Evolutionary conservation across 2,113 vertebrate species (phyloP).

Genomic region (Heloderma charlesbogerti): DNA sequence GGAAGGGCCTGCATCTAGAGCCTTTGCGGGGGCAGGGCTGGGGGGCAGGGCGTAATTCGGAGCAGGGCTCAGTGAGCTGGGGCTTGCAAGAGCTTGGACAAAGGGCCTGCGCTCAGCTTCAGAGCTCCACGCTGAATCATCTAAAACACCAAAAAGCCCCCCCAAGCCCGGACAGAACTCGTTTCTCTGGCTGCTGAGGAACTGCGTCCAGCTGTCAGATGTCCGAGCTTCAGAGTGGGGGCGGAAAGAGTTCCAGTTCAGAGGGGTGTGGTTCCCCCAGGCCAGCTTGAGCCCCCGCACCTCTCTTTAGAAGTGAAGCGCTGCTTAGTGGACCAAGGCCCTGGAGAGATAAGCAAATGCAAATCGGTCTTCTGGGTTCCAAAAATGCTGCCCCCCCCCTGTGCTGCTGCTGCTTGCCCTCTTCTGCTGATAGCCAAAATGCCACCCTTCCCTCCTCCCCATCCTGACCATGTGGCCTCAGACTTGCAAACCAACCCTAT

Average conservation of each 20-base stretch:
- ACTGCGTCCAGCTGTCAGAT: no score
- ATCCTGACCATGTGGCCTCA: neutral
- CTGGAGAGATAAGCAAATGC: neutral
- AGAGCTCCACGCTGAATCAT: neutral
- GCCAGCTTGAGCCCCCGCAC: no score
- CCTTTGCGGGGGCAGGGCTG: no score
- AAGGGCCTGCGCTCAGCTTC: neutral
- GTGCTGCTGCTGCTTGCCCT: neutral
- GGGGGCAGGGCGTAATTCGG: no score
- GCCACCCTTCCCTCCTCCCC: neutral
- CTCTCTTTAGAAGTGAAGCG: no score
- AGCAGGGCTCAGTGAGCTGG: neutral
- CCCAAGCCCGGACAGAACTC: neutral
- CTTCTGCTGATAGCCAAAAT: neutral
- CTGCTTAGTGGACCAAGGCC: neutral
- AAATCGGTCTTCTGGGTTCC: neutral
- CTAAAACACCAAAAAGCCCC: neutral
- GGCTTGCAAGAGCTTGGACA: neutral
- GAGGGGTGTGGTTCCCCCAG: no score
- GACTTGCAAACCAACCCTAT: no score
- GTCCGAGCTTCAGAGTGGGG: no score
- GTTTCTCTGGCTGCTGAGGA: no score
- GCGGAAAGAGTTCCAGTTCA: no score
- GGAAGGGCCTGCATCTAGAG: no score
- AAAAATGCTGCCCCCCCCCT: neutral